phyloP scores from a whole-genome alignment of 1,140 invertebrate species.

The Hyles euphorbiae region DNA sequence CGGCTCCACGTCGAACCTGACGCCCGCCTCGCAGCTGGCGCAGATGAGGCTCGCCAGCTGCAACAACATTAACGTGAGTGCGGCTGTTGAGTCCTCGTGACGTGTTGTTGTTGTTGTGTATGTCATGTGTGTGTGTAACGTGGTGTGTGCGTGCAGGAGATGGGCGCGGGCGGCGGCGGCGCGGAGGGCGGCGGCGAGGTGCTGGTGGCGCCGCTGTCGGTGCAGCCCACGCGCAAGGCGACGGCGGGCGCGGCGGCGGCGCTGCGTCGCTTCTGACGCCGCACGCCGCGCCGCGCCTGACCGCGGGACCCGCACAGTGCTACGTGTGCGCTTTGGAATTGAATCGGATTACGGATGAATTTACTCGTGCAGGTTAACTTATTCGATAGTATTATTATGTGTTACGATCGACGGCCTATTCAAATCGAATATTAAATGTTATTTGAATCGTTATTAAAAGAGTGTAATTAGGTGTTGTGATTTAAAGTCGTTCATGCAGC shows the following conservation, averaged over 20 bases:
- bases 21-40: constrained; percentile 80
- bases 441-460: constrained; percentile 8
- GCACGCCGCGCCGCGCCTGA: constrained; percentile 29
- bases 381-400: constrained; percentile 33
- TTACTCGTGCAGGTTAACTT: constrained; percentile 23
- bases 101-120: neutral
- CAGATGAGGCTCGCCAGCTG: constrained; percentile 90
- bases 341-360: constrained; percentile 12
- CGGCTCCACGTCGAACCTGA: constrained; percentile 85
- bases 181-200: constrained; percentile 78
- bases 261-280: constrained; percentile 68
- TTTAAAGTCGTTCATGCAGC: constrained; percentile 10
- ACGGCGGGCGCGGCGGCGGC: constrained; percentile 54
- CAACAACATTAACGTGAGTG: constrained; percentile 88
- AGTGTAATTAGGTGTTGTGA: constrained; percentile 21
- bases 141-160: constrained; percentile 32
- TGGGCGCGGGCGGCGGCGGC: constrained; percentile 72
- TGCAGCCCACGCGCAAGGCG: constrained; percentile 86
- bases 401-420: constrained; percentile 20
- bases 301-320: constrained; percentile 6
- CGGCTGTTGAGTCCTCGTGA: neutral
- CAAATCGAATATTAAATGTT: constrained; percentile 16
- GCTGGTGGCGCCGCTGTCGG: constrained; percentile 85
- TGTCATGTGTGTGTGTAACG: neutral
- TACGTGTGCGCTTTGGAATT: constrained; percentile 33